A percentile compares a stretch with the other conserved stretches of the same genome.
These are phyloP conservation scores for Nannoperca australis DNA, from an alignment of 2,797 vertebrate genomes.

Conservation along the genomic window DNA sequence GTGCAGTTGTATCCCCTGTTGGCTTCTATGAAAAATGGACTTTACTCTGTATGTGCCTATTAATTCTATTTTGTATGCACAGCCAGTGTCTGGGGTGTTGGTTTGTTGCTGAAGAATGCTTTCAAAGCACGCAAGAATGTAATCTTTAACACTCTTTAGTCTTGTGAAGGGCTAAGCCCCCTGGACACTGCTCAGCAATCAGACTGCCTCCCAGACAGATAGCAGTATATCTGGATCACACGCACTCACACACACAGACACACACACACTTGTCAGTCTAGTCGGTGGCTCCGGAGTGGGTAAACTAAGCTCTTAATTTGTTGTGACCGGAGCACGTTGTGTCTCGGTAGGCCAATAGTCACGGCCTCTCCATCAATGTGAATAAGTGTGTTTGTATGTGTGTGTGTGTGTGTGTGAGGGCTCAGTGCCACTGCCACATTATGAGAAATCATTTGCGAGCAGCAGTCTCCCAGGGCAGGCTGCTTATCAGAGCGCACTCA, in stretches of 20 bases:
- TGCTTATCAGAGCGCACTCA: conserved; percentile 93
- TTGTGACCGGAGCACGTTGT: conserved; percentile 83
- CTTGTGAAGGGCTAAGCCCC: conserved; percentile 76
- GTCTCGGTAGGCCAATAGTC: conserved; percentile 83
- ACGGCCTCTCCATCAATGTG: conserved; percentile 92
- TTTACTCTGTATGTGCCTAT: conserved; percentile 63
- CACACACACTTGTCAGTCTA: conserved; percentile 52
- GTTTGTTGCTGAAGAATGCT: conserved; percentile 79
- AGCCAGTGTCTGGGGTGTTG: conserved; percentile 68
- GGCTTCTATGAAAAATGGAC: conserved; percentile 54
- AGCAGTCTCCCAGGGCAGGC: conserved; percentile 91
- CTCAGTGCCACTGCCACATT: conserved; percentile 88
- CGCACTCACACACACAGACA: conserved; percentile 31
- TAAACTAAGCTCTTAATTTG: conserved; percentile 86
- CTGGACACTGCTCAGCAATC: conserved; percentile 77
- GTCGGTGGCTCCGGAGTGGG: conserved; percentile 63
- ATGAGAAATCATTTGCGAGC: conserved; percentile 96
- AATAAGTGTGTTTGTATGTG: conserved; percentile 60
- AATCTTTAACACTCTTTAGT: conserved; percentile 83
- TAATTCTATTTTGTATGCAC: conserved; percentile 72
- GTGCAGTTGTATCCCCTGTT: conserved; percentile 33
- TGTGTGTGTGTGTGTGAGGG: conserved; percentile 36
- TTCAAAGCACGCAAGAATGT: conserved; percentile 77
- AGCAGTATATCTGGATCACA: conserved; percentile 78
- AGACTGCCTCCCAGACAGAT: conserved; percentile 80